Evolutionary conservation across 64 coral and sea anemone genomes (phyloP).

Genomic region (Actinia equina): DNA sequence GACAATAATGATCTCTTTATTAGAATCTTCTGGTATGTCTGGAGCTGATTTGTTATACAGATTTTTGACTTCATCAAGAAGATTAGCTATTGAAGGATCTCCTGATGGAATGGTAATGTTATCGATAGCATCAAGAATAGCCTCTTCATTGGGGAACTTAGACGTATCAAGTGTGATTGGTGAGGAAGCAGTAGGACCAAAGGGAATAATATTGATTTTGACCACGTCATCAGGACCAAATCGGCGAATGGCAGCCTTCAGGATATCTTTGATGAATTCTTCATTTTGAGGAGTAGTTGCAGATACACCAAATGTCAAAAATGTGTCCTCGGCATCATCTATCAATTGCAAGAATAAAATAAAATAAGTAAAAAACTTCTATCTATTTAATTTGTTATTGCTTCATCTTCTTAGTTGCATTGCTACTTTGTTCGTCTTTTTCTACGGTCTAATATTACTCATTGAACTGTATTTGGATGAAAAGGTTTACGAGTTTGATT

Average conservation of each 20-base stretch:
- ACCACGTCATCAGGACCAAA: background rate
- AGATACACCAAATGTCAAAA: background rate
- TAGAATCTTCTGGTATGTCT: constrained; percentile 35
- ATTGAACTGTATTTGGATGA: too few species aligned
- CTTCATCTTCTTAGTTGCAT: too few species aligned
- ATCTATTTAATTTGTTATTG: too few species aligned
- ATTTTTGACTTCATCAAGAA: constrained; percentile 68
- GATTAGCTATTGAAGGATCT: constrained; percentile 44
- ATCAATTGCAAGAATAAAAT: background rate
- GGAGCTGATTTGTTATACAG: constrained; percentile 34
- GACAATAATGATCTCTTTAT: constrained; percentile 65
- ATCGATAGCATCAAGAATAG: constrained; percentile 33
- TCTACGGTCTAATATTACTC: too few species aligned
- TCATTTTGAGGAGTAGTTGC: background rate
- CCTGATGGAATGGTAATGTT: constrained; percentile 34
- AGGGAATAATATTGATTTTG: constrained; percentile 16
- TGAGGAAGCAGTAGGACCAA: background rate
- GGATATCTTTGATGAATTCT: constrained; percentile 9
- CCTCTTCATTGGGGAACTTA: background rate
- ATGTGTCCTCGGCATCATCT: background rate
- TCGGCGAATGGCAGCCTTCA: background rate
- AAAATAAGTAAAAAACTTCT: background rate
- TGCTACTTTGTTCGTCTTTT: too few species aligned
- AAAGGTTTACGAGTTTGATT: too few species aligned
- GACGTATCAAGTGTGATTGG: constrained; percentile 10